phyloP scores from a whole-genome alignment of 2,113 vertebrate genomes.

The Numida meleagris region DNA sequence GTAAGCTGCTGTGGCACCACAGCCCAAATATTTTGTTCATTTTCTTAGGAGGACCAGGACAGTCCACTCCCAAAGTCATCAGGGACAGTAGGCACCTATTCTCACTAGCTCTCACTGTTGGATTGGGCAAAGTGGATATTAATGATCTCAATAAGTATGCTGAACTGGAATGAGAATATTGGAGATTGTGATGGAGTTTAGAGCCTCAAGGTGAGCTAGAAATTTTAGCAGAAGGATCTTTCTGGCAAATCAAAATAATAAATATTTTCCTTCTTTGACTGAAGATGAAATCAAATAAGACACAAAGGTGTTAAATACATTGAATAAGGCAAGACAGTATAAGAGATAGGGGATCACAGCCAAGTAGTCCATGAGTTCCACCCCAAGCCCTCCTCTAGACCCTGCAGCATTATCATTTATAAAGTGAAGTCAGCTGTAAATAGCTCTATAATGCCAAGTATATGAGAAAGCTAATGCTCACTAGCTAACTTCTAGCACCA shows the following conservation, averaged over 20 bases:
- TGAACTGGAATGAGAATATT: neutral
- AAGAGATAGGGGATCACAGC: neutral
- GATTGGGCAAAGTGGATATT: neutral
- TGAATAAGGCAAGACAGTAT: neutral
- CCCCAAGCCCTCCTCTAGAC: neutral
- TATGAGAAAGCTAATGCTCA: conserved; percentile 44
- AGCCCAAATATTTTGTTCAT: neutral
- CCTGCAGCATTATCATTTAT: conserved; percentile 32
- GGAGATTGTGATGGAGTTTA: neutral
- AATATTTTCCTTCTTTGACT: neutral
- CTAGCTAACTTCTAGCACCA: conserved; percentile 41
- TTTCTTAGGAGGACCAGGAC: neutral
- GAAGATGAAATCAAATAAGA: neutral
- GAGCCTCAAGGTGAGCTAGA: neutral
- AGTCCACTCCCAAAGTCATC: neutral
- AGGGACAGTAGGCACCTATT: neutral
- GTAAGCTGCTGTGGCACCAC: neutral
- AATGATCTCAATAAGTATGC: neutral
- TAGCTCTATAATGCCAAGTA: conserved; percentile 14
- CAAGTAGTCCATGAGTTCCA: neutral
- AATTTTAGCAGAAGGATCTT: neutral
- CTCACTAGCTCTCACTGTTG: neutral
- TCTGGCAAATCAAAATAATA: neutral
- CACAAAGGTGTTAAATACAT: neutral
- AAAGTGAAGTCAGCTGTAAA: conserved; percentile 19